A percentile compares a stretch with the other conserved stretches of the same genome.
phyloP scores from a whole-genome alignment of 2,113 vertebrate species.

The Thamnaconus septentrionalis region DNA sequence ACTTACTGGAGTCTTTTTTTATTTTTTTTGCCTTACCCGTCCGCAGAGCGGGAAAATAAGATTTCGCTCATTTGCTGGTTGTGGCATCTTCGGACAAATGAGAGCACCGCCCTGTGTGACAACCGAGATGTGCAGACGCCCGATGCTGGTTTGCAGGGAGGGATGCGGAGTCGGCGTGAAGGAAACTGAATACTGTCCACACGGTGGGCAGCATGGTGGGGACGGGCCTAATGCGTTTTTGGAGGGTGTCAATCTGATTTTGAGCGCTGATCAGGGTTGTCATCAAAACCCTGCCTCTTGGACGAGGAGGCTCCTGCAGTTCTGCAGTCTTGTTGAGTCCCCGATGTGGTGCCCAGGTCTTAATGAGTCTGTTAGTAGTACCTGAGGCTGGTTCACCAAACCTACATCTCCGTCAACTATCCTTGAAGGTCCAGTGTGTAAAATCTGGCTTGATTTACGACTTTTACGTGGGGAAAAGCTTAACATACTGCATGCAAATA shows the following conservation, averaged over 20 bases:
- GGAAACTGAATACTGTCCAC: conserved; percentile 59
- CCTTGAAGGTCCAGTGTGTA: neutral
- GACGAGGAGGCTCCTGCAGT: conserved; percentile 63
- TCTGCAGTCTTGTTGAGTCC: conserved; percentile 35
- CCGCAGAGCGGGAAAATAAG: too few species aligned
- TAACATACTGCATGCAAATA: too few species aligned
- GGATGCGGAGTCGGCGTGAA: conserved; percentile 38
- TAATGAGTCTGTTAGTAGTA: neutral
- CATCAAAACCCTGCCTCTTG: conserved; percentile 76
- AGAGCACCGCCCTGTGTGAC: too few species aligned
- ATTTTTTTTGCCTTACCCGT: too few species aligned
- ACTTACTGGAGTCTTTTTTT: conserved; percentile 70
- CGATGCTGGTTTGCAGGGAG: neutral
- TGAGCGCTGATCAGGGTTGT: conserved; percentile 66
- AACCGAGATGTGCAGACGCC: too few species aligned
- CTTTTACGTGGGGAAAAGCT: too few species aligned
- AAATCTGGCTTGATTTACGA: too few species aligned
- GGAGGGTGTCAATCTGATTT: conserved; percentile 62
- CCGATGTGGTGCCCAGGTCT: too few species aligned
- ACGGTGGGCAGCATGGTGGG: conserved; percentile 53
- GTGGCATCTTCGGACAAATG: too few species aligned
- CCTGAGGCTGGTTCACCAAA: conserved; percentile 60
- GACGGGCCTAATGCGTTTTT: conserved; percentile 61
- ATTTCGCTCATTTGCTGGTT: too few species aligned
- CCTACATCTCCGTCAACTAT: conserved; percentile 14